Base-by-base conservation (phyloP, 2,113 vertebrate species). In the Gnathonemus echidnorhynchus region DNA sequence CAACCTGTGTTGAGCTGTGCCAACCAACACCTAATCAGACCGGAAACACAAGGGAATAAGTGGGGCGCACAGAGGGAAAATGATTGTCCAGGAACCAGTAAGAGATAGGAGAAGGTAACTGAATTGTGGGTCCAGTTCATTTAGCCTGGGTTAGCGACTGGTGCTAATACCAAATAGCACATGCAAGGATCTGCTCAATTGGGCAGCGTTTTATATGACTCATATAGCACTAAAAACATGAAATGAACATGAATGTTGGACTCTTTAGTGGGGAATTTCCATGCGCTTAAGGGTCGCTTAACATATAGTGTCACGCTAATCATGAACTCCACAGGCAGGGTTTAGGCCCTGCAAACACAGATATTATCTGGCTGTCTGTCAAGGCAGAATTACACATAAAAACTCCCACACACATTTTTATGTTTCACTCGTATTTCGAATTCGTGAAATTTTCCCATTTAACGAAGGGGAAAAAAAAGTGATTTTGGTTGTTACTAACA, bases 91-190 rank as follows among this genome's bases (percentile, higher is more conserved):
- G 89, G n/a, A 77, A 45, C 70, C 90, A 87, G 85, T 86, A 88
- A 88, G 56, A 88, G 90, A 39, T 0, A 92, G 45, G 88, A 49
- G 53, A 91, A 89, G 91, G 85, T 89, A 84, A 89, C 86, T 84
- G 58, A 93, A 80, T 90, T 84, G 89, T 50, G 88, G 90, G 89
- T 88, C 90, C 91, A 91, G 53, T 66, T 89, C 83, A 89, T 90
- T 90, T 89, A 31, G 58, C 49, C 86, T 70, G 91, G 91, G 91
- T 92, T 74, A 84, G 77, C 42, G 39, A 86, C 27, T 87, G 83
- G 53, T 11, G 90, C 45, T 70, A 80, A 90, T 45, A 88, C 53
- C 52, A 35, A 42, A 74, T 49, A 88, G 89, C 45, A 56, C 62
- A 49, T 89, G 58, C 84, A 77, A 17, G 70, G 35, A 5, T n/a